A percentile compares a stretch with the other conserved stretches of the same genome.
Evolutionary conservation across 1,140 invertebrate genomes (phyloP).

Genomic region (Drosophila kikkawai): DNA sequence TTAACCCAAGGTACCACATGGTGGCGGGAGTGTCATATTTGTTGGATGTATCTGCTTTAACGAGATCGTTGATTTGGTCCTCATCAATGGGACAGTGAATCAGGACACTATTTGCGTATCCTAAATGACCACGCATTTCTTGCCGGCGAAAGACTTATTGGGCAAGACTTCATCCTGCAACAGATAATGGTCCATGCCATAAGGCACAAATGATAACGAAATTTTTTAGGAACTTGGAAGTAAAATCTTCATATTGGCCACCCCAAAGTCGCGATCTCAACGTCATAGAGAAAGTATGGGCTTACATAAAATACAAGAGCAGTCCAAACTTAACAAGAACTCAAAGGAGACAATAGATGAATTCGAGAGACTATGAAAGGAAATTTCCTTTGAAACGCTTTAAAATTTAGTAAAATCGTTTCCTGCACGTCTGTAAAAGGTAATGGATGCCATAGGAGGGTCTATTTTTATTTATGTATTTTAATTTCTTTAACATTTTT

Average conservation of each 20-base stretch:
- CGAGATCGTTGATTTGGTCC: constrained; percentile 16
- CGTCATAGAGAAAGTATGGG: constrained; percentile 8
- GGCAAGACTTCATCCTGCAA: constrained; percentile 24
- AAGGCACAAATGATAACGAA: neutral
- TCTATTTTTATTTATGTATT: too few relatives aligned
- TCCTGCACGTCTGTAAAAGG: neutral
- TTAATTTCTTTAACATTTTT: too few relatives aligned
- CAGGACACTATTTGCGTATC: neutral
- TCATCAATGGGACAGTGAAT: too few relatives aligned
- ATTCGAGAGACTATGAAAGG: neutral
- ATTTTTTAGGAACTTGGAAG: neutral
- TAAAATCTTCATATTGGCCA: too few relatives aligned
- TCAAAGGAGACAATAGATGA: constrained; percentile 2
- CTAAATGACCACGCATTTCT: constrained; percentile 27
- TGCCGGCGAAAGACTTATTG: constrained; percentile 16
- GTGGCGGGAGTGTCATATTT: constrained; percentile 7
- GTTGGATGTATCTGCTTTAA: neutral
- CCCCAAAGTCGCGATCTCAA: constrained; percentile 2
- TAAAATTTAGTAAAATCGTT: too few relatives aligned
- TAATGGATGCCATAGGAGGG: neutral
- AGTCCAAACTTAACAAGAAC: constrained; percentile 1
- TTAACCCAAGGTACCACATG: constrained; percentile 1
- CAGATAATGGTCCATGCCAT: constrained; percentile 21
- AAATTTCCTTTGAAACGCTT: constrained; percentile 4
- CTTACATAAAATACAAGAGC: constrained; percentile 1